Conservation (phyloP, 2,797 vertebrate genomes). For the Leptoclinus maculatus region DNA sequence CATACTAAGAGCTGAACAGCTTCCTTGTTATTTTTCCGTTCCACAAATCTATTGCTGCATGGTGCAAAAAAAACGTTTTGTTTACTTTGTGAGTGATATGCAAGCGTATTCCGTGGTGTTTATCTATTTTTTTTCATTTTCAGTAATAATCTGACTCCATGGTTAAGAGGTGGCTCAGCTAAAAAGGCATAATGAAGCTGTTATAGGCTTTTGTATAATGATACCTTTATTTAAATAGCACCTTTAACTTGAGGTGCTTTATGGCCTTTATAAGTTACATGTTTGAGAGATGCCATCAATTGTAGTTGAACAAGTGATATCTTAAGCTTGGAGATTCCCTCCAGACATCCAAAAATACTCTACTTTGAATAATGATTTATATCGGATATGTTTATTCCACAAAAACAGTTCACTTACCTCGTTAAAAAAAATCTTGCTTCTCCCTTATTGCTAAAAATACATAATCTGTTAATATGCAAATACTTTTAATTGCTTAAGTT, state of each 20-base stretch:
- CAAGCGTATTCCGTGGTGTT: not conserved
- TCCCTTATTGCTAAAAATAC: not conserved
- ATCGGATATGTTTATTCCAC: not conserved
- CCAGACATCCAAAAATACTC: not conserved
- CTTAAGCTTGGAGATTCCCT: not conserved
- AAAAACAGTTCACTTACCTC: not conserved
- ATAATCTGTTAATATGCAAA: not conserved
- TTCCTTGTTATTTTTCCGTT: constrained; percentile 11
- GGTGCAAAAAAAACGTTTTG: not conserved
- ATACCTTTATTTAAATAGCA: not conserved
- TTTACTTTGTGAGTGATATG: constrained; percentile 1
- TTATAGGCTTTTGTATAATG: not conserved
- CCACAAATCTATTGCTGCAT: not conserved
- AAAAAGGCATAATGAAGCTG: not conserved
- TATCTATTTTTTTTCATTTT: not conserved
- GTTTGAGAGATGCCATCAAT: not conserved
- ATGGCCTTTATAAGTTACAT: too few species aligned
- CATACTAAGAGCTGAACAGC: constrained; percentile 2
- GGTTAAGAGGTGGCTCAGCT: not conserved
- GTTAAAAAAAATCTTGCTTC: not conserved
- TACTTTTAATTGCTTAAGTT: not conserved
- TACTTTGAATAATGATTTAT: not conserved
- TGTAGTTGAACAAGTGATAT: not conserved
- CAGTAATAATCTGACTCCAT: not conserved
- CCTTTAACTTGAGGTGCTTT: not conserved